These are phyloP conservation scores for Drosophila sproati DNA, from an alignment of 1,140 invertebrate genomes.

Conservation along the genomic window DNA sequence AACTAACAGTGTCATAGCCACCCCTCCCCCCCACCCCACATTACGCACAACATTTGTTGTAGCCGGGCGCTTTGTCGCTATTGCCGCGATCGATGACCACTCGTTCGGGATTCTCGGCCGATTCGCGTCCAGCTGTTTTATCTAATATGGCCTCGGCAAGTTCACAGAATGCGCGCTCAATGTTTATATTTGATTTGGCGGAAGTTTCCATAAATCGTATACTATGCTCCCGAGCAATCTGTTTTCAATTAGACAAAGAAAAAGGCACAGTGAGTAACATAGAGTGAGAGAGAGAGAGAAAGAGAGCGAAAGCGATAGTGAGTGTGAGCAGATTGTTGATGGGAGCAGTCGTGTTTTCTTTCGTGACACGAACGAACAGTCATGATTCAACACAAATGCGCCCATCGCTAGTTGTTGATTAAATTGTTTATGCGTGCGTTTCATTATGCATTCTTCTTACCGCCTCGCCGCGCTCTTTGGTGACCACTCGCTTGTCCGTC, in stretches of 20 bases:
- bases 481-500: conserved; percentile 97
- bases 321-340: not conserved
- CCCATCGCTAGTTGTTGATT: not conserved
- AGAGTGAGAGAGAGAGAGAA: not conserved
- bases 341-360: no score
- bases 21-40: conserved; percentile 6
- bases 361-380: not conserved
- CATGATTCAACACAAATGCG: not conserved
- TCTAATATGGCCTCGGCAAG: conserved; percentile 98
- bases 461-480: conserved; percentile 94
- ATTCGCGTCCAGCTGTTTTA: conserved; percentile 90
- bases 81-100: conserved; percentile 88
- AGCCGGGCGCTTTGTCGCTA: conserved; percentile 83
- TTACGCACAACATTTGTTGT: conserved; percentile 84
- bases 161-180: conserved; percentile 98
- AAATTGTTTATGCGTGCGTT: not conserved
- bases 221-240: conserved; percentile 98
- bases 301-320: not conserved
- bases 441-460: conserved; percentile 85
- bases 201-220: conserved; percentile 99
- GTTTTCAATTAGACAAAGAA: conserved; percentile 33
- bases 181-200: conserved; percentile 99
- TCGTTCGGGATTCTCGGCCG: conserved; percentile 88
- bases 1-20: conserved; percentile 43
- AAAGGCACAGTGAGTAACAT: not conserved